phyloP scores from a whole-genome alignment of 2,888 invertebrate species.

The Drosophila putrida region DNA sequence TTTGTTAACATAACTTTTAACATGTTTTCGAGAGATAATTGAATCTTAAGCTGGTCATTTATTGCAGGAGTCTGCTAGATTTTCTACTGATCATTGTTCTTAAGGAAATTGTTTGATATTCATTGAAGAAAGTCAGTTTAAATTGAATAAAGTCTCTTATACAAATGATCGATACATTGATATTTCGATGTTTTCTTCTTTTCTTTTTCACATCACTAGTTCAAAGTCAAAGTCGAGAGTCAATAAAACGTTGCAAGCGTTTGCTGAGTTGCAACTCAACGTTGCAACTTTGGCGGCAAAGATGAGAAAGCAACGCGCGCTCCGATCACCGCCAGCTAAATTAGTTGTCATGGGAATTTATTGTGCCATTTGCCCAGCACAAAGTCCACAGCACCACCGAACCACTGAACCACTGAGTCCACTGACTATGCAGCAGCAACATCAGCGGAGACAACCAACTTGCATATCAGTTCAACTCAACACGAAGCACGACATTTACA shows the following conservation, averaged over 20 bases:
- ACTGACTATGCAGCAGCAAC: slow-evolving; percentile 5
- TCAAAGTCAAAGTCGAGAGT: slow-evolving; percentile 60
- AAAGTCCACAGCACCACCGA: slow-evolving; percentile 18
- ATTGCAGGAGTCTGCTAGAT: too few species aligned
- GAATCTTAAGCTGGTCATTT: too few species aligned
- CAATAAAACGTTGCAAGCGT: slow-evolving; percentile 66
- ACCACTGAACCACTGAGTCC: neutral
- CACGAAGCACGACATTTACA: slow-evolving; percentile 14
- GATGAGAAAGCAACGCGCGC: slow-evolving; percentile 63
- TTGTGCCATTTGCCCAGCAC: slow-evolving; percentile 69
- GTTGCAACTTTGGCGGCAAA: slow-evolving; percentile 66
- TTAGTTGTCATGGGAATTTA: slow-evolving; percentile 81
- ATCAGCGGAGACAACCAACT: neutral
- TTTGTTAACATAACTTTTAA: too few species aligned
- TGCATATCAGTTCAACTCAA: slow-evolving; percentile 16
- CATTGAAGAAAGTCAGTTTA: too few species aligned
- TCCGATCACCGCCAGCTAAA: slow-evolving; percentile 69
- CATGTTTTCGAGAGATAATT: too few species aligned
- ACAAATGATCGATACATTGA: too few species aligned
- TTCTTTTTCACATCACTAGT: too few species aligned
- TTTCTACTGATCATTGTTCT: too few species aligned
- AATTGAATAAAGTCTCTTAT: too few species aligned
- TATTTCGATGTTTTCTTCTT: too few species aligned
- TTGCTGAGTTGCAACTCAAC: slow-evolving; percentile 11
- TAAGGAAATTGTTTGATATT: too few species aligned